Conservation (phyloP, 2,888 invertebrate genomes). For the Drosophila birchii region DNA sequence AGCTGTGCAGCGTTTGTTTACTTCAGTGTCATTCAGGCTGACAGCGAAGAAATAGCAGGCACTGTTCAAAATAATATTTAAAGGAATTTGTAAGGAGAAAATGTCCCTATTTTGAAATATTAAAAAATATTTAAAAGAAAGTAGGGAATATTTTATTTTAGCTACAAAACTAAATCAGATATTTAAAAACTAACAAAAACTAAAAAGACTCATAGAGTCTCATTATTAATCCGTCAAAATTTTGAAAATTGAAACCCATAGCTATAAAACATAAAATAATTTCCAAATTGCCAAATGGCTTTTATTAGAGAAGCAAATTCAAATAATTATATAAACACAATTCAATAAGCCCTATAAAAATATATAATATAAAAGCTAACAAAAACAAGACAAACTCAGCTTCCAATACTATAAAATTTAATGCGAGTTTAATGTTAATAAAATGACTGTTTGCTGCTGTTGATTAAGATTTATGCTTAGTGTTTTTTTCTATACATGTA, state of each 20-base stretch:
- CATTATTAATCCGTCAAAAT: no score
- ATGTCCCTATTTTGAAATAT: background rate
- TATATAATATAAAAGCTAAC: background rate
- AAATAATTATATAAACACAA: background rate
- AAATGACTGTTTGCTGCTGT: constrained; percentile 2
- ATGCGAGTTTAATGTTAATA: constrained; percentile 1
- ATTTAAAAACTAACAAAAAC: no score
- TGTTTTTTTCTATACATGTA: background rate
- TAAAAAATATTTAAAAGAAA: no score
- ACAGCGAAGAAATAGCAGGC: constrained; percentile 20
- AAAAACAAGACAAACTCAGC: background rate
- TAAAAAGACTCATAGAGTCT: no score
- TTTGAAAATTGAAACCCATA: no score
- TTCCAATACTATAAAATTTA: background rate
- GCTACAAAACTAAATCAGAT: no score
- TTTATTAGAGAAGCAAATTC: background rate
- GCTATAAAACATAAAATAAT: background rate
- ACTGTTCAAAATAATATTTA: background rate
- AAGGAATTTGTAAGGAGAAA: background rate
- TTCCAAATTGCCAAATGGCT: background rate
- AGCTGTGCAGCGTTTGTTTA: constrained; percentile 65
- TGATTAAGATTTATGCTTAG: constrained; percentile 9
- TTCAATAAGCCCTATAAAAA: no score
- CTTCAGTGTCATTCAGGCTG: constrained; percentile 58
- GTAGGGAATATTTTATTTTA: no score